These are phyloP conservation scores for Corythornis cristatus DNA, from an alignment of 2,113 vertebrate species.

Conservation along the genomic window DNA sequence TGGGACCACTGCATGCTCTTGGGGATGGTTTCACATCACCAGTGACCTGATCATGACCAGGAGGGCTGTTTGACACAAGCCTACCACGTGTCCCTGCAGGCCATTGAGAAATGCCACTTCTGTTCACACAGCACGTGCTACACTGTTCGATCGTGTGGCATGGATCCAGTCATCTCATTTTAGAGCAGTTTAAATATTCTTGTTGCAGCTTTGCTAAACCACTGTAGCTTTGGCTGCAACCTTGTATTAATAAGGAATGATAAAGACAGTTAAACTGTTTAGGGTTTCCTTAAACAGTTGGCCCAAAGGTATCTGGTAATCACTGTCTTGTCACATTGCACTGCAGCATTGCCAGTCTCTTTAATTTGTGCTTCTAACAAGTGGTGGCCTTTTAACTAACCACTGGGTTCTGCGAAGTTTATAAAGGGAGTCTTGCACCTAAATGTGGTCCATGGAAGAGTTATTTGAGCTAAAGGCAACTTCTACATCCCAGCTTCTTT, in stretches of 20 bases:
- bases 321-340: background rate
- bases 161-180: background rate
- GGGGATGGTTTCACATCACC: fast-evolving
- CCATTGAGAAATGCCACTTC: background rate
- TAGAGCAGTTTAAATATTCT: background rate
- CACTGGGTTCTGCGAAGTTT: background rate
- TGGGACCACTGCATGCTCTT: background rate
- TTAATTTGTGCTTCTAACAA: background rate
- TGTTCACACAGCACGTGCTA: fast-evolving
- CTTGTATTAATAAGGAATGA: background rate
- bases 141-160: fast-evolving
- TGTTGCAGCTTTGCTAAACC: background rate
- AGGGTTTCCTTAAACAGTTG: background rate
- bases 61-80: background rate
- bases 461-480: background rate
- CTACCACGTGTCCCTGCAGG: fast-evolving
- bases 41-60: fast-evolving
- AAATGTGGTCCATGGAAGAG: fast-evolving
- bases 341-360: background rate
- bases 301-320: background rate
- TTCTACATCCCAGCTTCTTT: background rate
- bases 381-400: background rate
- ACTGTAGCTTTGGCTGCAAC: background rate
- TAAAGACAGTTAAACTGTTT: background rate
- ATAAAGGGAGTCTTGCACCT: background rate